These are phyloP conservation scores for Polypedilum vanderplanki DNA, from an alignment of 1,140 invertebrate genomes.

Conservation along the genomic window DNA sequence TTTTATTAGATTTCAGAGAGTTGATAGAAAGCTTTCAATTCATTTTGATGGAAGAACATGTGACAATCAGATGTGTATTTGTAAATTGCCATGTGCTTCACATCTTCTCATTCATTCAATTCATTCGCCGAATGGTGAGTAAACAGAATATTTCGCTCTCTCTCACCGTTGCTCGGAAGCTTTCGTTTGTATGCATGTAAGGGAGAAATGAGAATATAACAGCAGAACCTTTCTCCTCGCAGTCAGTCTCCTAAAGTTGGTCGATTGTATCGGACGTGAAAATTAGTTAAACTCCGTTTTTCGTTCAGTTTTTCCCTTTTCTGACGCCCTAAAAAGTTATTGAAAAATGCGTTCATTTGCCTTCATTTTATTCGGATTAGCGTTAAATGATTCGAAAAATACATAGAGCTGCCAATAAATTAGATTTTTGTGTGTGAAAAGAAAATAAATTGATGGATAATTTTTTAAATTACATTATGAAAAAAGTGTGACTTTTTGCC, in stretches of 20 bases:
- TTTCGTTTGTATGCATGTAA: not conserved
- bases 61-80: not conserved
- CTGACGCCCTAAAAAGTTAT: slow-evolving; percentile 24
- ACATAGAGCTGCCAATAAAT: not conserved
- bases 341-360: not conserved
- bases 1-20: too few relatives aligned
- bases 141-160: not conserved
- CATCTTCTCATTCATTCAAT: not conserved
- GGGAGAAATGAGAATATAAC: not conserved
- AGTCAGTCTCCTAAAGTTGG: slow-evolving; percentile 8
- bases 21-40: too few relatives aligned
- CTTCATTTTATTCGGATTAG: not conserved
- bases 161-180: not conserved
- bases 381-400: not conserved
- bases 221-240: not conserved
- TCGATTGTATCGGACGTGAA: not conserved
- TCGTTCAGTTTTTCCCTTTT: not conserved
- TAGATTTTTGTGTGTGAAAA: not conserved
- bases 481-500: slow-evolving; percentile 10
- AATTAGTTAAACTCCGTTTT: not conserved
- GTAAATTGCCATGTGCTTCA: slow-evolving; percentile 14
- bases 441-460: not conserved
- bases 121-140: not conserved
- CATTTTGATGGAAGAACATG: too few relatives aligned
- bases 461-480: not conserved